phyloP scores from a whole-genome alignment of 2,888 invertebrate genomes.

The Keiferia lycopersicella region DNA sequence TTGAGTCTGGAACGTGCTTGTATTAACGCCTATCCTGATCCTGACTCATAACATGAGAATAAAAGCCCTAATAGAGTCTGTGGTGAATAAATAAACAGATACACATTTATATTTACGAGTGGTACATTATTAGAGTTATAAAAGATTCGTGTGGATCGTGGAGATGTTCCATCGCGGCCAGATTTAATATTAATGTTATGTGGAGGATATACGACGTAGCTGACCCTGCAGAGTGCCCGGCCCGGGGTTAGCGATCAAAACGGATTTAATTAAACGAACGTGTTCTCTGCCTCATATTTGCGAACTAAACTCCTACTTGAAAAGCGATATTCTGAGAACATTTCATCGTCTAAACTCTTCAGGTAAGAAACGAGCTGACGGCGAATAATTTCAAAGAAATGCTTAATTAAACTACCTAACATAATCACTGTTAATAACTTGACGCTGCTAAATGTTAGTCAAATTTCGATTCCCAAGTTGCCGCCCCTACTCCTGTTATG shows the following conservation, averaged over 20 bases:
- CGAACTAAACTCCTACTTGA: constrained; percentile 7
- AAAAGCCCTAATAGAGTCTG: constrained; percentile 26
- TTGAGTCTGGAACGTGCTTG: background rate
- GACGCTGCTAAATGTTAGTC: constrained; percentile 7
- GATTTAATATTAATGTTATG: constrained; percentile 57
- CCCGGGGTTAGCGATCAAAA: constrained; percentile 44
- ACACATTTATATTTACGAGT: constrained; percentile 38
- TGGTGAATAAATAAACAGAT: constrained; percentile 31
- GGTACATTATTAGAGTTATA: constrained; percentile 39
- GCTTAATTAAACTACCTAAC: background rate
- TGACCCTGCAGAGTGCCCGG: constrained; percentile 39
- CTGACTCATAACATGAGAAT: constrained; percentile 20
- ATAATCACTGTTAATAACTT: background rate
- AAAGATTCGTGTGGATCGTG: constrained; percentile 38
- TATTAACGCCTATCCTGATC: background rate
- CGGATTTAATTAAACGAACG: constrained; percentile 41
- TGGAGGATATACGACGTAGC: constrained; percentile 39
- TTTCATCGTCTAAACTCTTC: background rate
- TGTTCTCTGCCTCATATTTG: constrained; percentile 19
- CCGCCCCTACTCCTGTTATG: constrained; percentile 37
- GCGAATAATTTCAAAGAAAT: background rate
- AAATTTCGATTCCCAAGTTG: constrained; percentile 4
- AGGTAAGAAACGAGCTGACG: background rate
- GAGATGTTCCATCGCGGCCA: constrained; percentile 39
- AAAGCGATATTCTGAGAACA: constrained; percentile 4